These are phyloP conservation scores for Pterois miles DNA, from an alignment of 2,797 vertebrate species.

Conservation along the genomic window DNA sequence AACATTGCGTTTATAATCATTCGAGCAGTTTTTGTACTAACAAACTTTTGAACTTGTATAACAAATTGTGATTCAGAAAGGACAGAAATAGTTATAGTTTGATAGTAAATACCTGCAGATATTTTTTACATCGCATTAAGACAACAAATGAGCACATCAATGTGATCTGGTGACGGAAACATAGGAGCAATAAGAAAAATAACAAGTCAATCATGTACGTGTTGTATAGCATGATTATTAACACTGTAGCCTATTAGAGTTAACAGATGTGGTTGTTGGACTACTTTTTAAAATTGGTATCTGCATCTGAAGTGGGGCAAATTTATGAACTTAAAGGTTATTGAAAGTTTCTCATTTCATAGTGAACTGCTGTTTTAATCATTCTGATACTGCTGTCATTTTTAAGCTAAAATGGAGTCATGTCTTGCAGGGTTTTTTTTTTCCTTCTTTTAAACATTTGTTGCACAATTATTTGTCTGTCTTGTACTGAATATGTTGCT, in stretches of 20 bases:
- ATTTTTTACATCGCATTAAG: slow-evolving; percentile 51
- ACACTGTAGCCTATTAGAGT: slow-evolving; percentile 29
- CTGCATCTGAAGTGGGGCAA: slow-evolving; percentile 10
- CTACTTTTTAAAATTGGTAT: slow-evolving; percentile 10
- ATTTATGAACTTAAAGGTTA: slow-evolving; percentile 21
- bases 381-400: slow-evolving; percentile 6
- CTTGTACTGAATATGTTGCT: slow-evolving; percentile 41
- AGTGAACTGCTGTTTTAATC: slow-evolving; percentile 25
- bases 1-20: slow-evolving; percentile 51
- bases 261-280: slow-evolving; percentile 24
- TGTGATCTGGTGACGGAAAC: slow-evolving; percentile 38
- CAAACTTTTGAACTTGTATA: slow-evolving; percentile 45
- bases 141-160: slow-evolving; percentile 15
- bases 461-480: slow-evolving; percentile 53
- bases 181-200: slow-evolving; percentile 23
- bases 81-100: slow-evolving; percentile 54
- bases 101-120: slow-evolving; percentile 50
- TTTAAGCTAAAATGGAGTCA: slow-evolving; percentile 5
- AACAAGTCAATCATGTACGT: slow-evolving; percentile 56
- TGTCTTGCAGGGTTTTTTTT: slow-evolving; percentile 1
- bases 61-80: slow-evolving; percentile 37
- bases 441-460: slow-evolving; percentile 10
- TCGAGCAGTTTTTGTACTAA: slow-evolving; percentile 65
- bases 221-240: slow-evolving; percentile 38
- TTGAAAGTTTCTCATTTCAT: slow-evolving; percentile 22